A percentile compares a stretch with the other conserved stretches of the same genome.
Evolutionary conservation across 2,797 vertebrate genomes (phyloP).

Genomic region (Mallotus villosus): DNA sequence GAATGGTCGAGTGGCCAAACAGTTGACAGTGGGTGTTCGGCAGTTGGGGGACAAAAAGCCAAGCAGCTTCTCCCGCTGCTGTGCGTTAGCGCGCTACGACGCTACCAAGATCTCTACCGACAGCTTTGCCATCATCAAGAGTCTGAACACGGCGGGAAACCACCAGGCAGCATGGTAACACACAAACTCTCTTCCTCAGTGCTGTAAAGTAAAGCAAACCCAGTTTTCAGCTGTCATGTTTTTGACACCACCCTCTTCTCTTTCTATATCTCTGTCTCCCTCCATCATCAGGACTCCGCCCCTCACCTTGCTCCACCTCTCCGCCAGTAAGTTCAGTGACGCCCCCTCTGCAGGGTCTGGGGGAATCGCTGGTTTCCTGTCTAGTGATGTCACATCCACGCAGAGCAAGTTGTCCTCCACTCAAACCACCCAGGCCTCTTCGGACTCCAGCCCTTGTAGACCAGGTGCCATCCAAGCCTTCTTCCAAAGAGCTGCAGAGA

Average conservation of each 20-base stretch:
- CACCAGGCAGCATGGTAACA: slow-evolving; percentile 85
- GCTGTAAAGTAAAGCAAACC: background rate
- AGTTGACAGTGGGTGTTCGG: slow-evolving; percentile 83
- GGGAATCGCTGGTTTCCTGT: slow-evolving; percentile 86
- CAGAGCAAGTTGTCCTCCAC: slow-evolving; percentile 50
- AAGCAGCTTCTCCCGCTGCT: slow-evolving; percentile 85
- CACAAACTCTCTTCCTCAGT: background rate
- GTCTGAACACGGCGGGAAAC: slow-evolving; percentile 83
- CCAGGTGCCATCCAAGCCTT: slow-evolving; percentile 79
- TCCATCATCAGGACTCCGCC: slow-evolving; percentile 83
- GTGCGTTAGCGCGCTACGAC: slow-evolving; percentile 84
- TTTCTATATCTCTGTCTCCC: no score
- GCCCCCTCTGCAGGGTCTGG: slow-evolving; percentile 63
- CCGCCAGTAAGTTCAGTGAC: slow-evolving; percentile 85
- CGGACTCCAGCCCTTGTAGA: slow-evolving; percentile 66
- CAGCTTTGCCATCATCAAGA: slow-evolving; percentile 86
- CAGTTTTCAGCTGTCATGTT: background rate
- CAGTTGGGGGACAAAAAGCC: slow-evolving; percentile 77
- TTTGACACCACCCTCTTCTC: no score
- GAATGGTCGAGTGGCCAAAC: slow-evolving; percentile 89
- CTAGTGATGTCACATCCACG: slow-evolving; percentile 61
- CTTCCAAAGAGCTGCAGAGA: slow-evolving; percentile 83
- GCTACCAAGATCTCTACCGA: slow-evolving; percentile 85
- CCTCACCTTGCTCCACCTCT: slow-evolving; percentile 83
- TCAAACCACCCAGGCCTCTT: slow-evolving; percentile 28